A percentile compares a stretch with the other conserved stretches of the same genome.
phyloP scores from a whole-genome alignment of 2,113 vertebrate genomes.

The Sapajus apella region DNA sequence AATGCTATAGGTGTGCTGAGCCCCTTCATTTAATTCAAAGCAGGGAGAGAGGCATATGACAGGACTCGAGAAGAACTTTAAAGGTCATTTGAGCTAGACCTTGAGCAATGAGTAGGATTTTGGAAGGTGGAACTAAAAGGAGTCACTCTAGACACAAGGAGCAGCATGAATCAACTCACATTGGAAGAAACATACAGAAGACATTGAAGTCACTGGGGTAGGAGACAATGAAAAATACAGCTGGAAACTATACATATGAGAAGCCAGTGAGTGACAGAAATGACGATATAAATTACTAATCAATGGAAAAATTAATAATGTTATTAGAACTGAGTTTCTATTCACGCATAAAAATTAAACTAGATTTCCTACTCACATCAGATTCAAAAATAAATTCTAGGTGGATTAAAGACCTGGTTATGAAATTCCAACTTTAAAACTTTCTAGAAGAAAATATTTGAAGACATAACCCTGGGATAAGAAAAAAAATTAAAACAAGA shows the following conservation, averaged over 20 bases:
- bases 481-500: background rate
- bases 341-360: background rate
- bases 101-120: background rate
- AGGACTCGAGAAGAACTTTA: background rate
- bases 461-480: background rate
- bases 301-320: background rate
- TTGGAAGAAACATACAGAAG: background rate
- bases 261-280: background rate
- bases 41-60: background rate
- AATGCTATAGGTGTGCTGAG: background rate
- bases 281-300: background rate
- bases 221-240: background rate
- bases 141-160: background rate
- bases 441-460: background rate
- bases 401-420: background rate
- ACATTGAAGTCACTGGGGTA: background rate
- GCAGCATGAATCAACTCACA: background rate
- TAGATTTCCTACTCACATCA: background rate
- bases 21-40: background rate
- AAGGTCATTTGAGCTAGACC: background rate
- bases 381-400: background rate
- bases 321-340: background rate
- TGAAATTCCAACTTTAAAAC: background rate
- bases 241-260: background rate
- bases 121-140: background rate